These are phyloP conservation scores for Drosophila melanica DNA, from an alignment of 1,140 invertebrate genomes.

Conservation along the genomic window DNA sequence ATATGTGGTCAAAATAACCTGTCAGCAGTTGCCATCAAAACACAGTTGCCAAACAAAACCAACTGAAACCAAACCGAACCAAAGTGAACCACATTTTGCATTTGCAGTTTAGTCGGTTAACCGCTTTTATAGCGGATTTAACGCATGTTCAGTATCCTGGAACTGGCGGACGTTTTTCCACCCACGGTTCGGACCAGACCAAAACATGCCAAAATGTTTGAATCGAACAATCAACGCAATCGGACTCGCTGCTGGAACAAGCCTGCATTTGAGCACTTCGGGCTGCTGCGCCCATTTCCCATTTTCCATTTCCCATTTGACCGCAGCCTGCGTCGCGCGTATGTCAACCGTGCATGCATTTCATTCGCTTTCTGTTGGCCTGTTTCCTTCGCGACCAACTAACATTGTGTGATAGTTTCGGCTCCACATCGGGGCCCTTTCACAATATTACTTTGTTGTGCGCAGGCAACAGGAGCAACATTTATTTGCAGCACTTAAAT, in stretches of 20 bases:
- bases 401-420: conserved; percentile 54
- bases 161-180: conserved; percentile 19
- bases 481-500: conserved; percentile 49
- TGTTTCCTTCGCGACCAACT: conserved; percentile 50
- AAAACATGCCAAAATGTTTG: conserved; percentile 76
- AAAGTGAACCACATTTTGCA: conserved; percentile 65
- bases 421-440: conserved; percentile 19
- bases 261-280: conserved; percentile 18
- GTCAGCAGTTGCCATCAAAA: conserved; percentile 26
- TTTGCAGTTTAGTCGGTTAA: conserved; percentile 79
- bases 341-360: conserved; percentile 65
- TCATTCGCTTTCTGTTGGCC: conserved; percentile 50
- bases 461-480: conserved; percentile 5
- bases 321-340: conserved; percentile 2
- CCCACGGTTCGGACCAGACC: conserved; percentile 16
- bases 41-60: background rate
- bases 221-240: conserved; percentile 69
- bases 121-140: conserved; percentile 78
- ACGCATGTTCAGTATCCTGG: conserved; percentile 56
- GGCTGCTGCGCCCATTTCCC: conserved; percentile 52
- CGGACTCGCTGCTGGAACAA: background rate
- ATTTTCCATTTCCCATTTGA: conserved; percentile 47
- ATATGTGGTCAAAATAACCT: conserved; percentile 27
- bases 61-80: background rate
- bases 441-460: conserved; percentile 55